Percentiles rank a stretch among this genome's conserved stretches.
phyloP scores from a whole-genome alignment of 2,888 invertebrate genomes.

The Euspilapteryx auroguttella region DNA sequence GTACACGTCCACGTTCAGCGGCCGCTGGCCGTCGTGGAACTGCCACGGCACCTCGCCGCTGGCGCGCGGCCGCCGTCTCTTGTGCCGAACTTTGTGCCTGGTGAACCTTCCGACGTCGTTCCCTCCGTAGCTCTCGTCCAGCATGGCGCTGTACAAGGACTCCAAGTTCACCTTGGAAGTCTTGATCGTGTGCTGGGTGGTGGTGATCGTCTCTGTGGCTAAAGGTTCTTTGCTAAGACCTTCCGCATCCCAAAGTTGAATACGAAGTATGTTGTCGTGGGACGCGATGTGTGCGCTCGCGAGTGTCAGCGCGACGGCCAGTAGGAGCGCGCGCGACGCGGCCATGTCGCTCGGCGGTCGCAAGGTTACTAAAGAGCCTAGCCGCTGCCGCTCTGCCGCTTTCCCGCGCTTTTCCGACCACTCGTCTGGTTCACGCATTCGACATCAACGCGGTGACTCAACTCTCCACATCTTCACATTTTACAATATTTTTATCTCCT shows the following conservation, averaged over 20 bases:
- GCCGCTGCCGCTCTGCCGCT: constrained; percentile 14
- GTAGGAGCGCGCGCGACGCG: constrained; percentile 27
- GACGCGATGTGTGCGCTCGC: constrained; percentile 42
- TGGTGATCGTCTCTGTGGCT: constrained; percentile 15
- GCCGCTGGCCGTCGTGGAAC: constrained; percentile 51
- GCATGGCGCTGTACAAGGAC: constrained; percentile 40
- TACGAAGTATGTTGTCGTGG: constrained; percentile 47
- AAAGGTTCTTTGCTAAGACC: constrained; percentile 39
- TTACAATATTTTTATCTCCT: no score
- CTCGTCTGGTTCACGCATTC: constrained; percentile 16
- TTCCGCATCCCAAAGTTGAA: constrained; percentile 52
- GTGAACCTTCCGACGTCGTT: constrained; percentile 32
- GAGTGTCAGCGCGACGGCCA: constrained; percentile 36
- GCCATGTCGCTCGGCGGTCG: constrained; percentile 45
- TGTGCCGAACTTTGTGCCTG: constrained; percentile 45
- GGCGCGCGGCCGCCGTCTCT: constrained; percentile 43
- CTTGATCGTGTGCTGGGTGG: constrained; percentile 17
- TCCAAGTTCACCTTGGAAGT: constrained; percentile 40
- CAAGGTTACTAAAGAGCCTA: constrained; percentile 39
- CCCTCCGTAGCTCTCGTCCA: constrained; percentile 34
- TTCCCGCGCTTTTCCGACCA: constrained; percentile 55
- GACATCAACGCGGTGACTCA: constrained; percentile 34
- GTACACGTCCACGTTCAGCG: constrained; percentile 54
- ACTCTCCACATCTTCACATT: no score
- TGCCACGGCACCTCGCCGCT: constrained; percentile 48